These are phyloP conservation scores for Austrolebias charrua DNA, from an alignment of 2,797 vertebrate genomes.

Conservation along the genomic window DNA sequence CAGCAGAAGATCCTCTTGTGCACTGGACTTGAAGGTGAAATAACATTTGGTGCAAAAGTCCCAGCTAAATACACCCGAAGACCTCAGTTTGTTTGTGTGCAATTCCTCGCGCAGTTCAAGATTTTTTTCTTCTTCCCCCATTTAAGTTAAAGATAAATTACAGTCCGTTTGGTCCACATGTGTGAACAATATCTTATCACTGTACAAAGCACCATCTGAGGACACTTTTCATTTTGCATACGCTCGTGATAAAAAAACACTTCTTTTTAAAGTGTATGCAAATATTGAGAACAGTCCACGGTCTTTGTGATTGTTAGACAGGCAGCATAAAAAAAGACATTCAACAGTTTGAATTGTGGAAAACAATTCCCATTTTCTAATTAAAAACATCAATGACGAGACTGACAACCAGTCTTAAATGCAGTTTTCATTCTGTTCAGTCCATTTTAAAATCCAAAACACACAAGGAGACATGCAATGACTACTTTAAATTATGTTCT, in stretches of 20 bases:
- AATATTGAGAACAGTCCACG: conserved; percentile 80
- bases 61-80: conserved; percentile 53
- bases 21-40: conserved; percentile 80
- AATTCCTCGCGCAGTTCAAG: conserved; percentile 62
- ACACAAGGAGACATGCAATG: conserved; percentile 45
- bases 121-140: conserved; percentile 56
- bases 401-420: conserved; percentile 30
- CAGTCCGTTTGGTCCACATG: conserved; percentile 77
- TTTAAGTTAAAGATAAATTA: conserved; percentile 85
- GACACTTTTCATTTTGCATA: conserved; percentile 76
- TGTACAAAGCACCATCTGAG: conserved; percentile 84
- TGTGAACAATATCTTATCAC: conserved; percentile 78
- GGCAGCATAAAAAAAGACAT: conserved; percentile 77
- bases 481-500: conserved; percentile 12
- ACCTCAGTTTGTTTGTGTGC: conserved; percentile 71
- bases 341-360: conserved; percentile 68
- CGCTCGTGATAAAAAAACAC: conserved; percentile 49
- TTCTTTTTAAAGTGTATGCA: conserved; percentile 64
- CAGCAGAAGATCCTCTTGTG: conserved; percentile 77
- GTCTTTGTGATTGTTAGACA: conserved; percentile 79
- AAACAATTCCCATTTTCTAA: conserved; percentile 28
- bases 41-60: conserved; percentile 57
- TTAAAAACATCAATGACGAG: conserved; percentile 42
- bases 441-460: conserved; percentile 50
- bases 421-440: conserved; percentile 46